phyloP scores from a whole-genome alignment of 2,113 vertebrate species.

The Paramisgurnus dabryanus region DNA sequence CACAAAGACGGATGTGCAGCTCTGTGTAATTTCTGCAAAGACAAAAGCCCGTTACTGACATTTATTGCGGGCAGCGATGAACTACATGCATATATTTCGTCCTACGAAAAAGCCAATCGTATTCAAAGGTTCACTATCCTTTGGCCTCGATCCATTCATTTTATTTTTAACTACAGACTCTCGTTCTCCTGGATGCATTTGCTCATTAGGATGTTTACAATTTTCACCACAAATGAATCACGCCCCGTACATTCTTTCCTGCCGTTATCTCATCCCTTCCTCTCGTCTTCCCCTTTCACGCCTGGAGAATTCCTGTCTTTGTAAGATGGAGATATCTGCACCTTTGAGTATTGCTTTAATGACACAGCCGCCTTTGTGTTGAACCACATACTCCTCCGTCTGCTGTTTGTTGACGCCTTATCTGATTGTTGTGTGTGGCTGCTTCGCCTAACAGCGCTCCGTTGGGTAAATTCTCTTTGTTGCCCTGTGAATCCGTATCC shows the following conservation, averaged over 20 bases:
- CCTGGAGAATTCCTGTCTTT: constrained; percentile 32
- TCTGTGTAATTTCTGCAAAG: constrained; percentile 54
- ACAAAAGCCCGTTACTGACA: constrained; percentile 43
- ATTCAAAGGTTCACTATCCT: not conserved
- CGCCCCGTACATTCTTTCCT: not conserved
- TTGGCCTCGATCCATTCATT: not conserved
- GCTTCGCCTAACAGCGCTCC: constrained; percentile 20
- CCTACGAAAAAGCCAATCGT: not conserved
- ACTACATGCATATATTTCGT: not conserved
- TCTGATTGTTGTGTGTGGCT: constrained; percentile 47
- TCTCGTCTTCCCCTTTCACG: constrained; percentile 34
- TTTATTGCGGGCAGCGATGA: constrained; percentile 2
- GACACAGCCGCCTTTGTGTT: constrained; percentile 48
- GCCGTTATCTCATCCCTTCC: not conserved
- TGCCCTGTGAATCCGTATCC: not conserved
- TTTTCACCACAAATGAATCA: constrained; percentile 8
- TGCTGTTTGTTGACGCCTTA: constrained; percentile 10
- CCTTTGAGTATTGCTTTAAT: constrained; percentile 51
- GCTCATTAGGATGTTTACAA: constrained; percentile 32
- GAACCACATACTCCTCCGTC: not conserved
- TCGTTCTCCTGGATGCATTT: constrained; percentile 6
- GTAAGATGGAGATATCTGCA: constrained; percentile 35
- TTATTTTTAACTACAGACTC: not conserved
- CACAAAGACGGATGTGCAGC: constrained; percentile 46
- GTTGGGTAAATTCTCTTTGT: constrained; percentile 35